Percentiles rank a stretch among this genome's conserved stretches.
Conservation (phyloP, 2,113 vertebrate species). For the Cyanoramphus novaezelandiae region DNA sequence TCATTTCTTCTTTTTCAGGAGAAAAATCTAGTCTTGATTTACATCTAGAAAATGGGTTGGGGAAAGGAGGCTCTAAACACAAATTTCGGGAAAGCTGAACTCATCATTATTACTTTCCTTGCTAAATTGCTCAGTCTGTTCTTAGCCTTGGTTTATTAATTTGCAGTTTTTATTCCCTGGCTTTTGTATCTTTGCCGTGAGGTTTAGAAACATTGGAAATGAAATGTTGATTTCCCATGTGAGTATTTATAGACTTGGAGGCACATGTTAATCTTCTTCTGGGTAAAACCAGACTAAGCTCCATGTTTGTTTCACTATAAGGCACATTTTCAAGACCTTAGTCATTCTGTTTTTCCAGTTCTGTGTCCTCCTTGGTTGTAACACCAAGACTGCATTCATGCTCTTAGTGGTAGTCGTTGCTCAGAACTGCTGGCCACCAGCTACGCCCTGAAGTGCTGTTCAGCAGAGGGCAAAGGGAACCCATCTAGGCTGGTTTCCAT, state of each 20-base stretch:
- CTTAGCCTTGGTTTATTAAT: background rate
- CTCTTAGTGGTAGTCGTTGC: background rate
- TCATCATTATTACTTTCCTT: background rate
- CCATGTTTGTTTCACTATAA: background rate
- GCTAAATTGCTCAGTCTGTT: background rate
- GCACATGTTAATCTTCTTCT: conserved; percentile 33
- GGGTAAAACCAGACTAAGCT: background rate
- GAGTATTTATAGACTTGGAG: conserved; percentile 28
- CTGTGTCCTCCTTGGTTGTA: background rate
- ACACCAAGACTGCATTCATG: background rate
- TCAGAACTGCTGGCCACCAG: background rate
- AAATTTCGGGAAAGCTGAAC: background rate
- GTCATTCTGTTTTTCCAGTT: background rate
- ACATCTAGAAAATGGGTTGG: background rate
- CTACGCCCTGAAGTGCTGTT: fast-evolving
- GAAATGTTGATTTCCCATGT: conserved; percentile 23
- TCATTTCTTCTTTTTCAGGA: background rate
- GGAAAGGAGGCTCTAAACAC: background rate
- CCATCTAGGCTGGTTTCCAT: background rate
- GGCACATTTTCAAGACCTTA: background rate
- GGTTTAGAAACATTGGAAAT: background rate
- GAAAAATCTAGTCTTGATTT: background rate
- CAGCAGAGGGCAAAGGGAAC: background rate
- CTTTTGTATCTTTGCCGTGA: background rate
- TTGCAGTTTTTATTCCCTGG: background rate